phyloP scores from a whole-genome alignment of 2,113 vertebrate species.

The Oceanodroma tethys region DNA sequence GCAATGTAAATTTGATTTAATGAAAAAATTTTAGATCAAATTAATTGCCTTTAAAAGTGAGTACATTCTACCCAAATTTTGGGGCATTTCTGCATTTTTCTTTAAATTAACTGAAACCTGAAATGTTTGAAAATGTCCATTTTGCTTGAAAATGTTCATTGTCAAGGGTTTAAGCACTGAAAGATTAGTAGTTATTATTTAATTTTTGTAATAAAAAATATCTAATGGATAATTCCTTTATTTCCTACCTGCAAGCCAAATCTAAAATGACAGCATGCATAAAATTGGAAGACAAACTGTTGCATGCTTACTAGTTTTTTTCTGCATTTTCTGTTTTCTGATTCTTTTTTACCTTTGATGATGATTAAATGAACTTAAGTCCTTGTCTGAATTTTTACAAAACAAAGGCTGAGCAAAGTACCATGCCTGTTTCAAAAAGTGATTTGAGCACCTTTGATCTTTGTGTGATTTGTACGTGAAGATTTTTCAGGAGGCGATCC shows the following conservation, averaged over 20 bases:
- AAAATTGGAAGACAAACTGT: neutral
- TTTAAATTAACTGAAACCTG: neutral
- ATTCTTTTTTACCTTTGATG: neutral
- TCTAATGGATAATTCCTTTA: neutral
- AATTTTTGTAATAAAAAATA: neutral
- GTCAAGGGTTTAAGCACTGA: neutral
- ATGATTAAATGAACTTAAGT: neutral
- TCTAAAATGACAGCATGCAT: neutral
- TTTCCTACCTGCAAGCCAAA: neutral
- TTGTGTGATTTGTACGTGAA: neutral
- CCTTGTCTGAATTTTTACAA: neutral
- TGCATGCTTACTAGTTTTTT: neutral
- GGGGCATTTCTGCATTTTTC: rapidly evolving
- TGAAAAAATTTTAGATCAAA: neutral
- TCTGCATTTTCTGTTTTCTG: neutral
- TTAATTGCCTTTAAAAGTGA: neutral
- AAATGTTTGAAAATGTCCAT: neutral
- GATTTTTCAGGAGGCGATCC: neutral
- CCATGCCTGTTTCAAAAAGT: neutral
- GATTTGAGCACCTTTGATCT: neutral
- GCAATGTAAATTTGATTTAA: neutral
- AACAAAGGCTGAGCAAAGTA: neutral
- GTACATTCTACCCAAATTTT: neutral
- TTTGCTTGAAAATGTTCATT: neutral
- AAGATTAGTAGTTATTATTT: neutral